Conservation (phyloP, 2,888 invertebrate genomes). For the Alviniconcha strummeri region DNA sequence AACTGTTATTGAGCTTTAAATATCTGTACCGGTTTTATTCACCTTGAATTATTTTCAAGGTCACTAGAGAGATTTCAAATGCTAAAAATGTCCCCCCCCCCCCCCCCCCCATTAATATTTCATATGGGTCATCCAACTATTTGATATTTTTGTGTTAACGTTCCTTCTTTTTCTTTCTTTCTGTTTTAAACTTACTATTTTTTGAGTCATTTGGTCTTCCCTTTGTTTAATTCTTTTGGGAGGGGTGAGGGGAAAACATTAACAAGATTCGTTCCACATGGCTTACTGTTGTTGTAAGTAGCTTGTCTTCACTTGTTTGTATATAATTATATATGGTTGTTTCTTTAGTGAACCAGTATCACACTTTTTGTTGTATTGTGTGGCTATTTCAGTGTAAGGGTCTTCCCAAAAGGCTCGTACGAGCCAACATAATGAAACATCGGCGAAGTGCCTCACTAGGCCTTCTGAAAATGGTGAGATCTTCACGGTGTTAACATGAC, state of each 20-base stretch:
- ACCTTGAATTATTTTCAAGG: too few species aligned
- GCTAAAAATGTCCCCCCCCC: too few species aligned
- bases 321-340: neutral
- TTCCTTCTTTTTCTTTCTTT: neutral
- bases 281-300: neutral
- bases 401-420: slow-evolving; percentile 18
- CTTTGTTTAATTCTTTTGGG: neutral
- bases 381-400: slow-evolving; percentile 29
- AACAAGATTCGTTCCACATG: too few species aligned
- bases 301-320: neutral
- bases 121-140: neutral
- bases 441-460: slow-evolving; percentile 52
- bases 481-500: neutral
- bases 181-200: neutral
- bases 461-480: slow-evolving; percentile 47
- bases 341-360: neutral
- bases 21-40: too few species aligned
- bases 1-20: too few species aligned
- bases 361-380: neutral
- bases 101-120: too few species aligned
- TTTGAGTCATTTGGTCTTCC: neutral
- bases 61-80: too few species aligned
- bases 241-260: too few species aligned
- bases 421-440: slow-evolving; percentile 37
- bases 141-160: neutral